Evolutionary conservation across 2,113 vertebrate genomes (phyloP).

Genomic region (Sitta europaea): DNA sequence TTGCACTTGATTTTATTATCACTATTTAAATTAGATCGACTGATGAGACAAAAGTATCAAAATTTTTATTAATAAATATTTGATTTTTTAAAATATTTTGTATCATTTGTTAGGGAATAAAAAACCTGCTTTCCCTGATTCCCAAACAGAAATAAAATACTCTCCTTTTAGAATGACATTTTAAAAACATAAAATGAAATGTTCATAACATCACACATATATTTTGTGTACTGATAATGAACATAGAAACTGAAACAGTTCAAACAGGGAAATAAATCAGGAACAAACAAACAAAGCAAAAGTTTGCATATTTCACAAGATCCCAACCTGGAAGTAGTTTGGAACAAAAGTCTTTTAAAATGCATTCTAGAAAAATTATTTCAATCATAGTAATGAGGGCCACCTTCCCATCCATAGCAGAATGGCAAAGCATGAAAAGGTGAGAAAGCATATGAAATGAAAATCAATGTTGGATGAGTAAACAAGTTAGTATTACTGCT

Average conservation of each 20-base stretch:
- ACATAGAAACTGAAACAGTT: neutral
- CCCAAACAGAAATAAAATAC: neutral
- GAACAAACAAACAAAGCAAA: neutral
- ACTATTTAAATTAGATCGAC: neutral
- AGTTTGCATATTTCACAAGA: neutral
- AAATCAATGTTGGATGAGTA: neutral
- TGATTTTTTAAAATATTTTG: neutral
- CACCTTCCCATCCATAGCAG: neutral
- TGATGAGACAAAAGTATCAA: neutral
- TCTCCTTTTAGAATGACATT: neutral
- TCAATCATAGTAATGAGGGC: neutral
- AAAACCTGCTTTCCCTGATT: neutral
- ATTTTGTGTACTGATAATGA: neutral
- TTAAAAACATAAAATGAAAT: neutral
- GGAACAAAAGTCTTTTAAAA: neutral
- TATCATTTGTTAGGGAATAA: neutral
- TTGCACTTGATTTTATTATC: neutral
- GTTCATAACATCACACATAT: accelerated
- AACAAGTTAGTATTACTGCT: neutral
- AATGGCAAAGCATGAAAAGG: neutral
- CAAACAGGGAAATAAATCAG: neutral
- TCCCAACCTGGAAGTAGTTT: neutral
- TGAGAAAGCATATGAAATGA: neutral
- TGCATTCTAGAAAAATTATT: neutral
- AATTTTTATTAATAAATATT: neutral